Conservation (phyloP, 1,140 invertebrate genomes). For the Drosophila sp. region DNA sequence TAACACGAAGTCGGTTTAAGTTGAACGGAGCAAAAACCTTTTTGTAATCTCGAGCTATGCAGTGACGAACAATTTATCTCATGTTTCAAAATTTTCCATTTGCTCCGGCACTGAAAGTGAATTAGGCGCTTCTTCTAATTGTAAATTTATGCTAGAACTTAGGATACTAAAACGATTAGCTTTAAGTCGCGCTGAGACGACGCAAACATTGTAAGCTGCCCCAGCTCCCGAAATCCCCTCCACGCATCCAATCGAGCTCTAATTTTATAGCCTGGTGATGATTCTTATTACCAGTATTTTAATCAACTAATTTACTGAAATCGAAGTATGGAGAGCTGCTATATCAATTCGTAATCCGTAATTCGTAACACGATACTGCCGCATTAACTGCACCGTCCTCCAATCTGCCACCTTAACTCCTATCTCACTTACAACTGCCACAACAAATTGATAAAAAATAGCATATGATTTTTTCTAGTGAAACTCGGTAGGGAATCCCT, state of each 20-base stretch:
- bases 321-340: conserved; percentile 48
- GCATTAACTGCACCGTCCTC: conserved; percentile 57
- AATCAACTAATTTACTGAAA: conserved; percentile 43
- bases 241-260: conserved; percentile 34
- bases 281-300: not conserved
- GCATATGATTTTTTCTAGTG: conserved; percentile 35
- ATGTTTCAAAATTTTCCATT: conserved; percentile 80
- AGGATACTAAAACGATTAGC: conserved; percentile 75
- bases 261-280: conserved; percentile 9
- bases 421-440: conserved; percentile 56
- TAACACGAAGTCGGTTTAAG: conserved; percentile 54
- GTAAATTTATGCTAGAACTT: conserved; percentile 73
- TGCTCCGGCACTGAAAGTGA: conserved; percentile 68
- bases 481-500: not conserved
- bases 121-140: conserved; percentile 77
- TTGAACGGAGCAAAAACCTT: conserved; percentile 11
- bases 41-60: conserved; percentile 62
- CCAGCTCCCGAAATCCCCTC: not conserved
- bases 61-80: conserved; percentile 73
- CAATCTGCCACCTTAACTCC: not conserved
- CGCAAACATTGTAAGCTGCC: conserved; percentile 55
- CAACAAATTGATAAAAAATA: conserved; percentile 29
- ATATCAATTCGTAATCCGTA: conserved; percentile 15
- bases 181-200: conserved; percentile 65
- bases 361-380: conserved; percentile 68